Evolutionary conservation across 1,140 invertebrate genomes (phyloP).

Genomic region (Drosophila eugracilis): DNA sequence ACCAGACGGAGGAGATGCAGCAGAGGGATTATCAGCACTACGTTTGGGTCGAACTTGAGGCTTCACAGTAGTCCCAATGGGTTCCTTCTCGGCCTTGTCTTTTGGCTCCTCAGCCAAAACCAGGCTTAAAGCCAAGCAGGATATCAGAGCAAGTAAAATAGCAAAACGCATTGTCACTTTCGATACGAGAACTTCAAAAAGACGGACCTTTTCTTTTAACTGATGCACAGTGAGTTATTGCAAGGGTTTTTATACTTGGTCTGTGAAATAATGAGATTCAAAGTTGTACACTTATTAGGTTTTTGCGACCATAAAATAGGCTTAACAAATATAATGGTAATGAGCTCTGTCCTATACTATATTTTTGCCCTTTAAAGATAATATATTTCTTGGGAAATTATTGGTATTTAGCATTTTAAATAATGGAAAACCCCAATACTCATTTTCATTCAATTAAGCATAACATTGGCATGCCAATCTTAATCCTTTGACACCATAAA

Average conservation of each 20-base stretch:
- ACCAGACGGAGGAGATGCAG: too few relatives aligned
- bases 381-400: too few relatives aligned
- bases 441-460: background rate
- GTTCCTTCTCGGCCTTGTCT: slow-evolving; percentile 1
- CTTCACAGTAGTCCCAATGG: slow-evolving; percentile 3
- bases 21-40: too few relatives aligned
- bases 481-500: slow-evolving; percentile 1
- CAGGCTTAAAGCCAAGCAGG: slow-evolving; percentile 18
- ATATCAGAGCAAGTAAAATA: slow-evolving; percentile 37
- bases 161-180: slow-evolving; percentile 45
- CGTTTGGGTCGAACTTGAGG: slow-evolving; percentile 45
- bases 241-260: slow-evolving; percentile 44
- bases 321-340: too few relatives aligned
- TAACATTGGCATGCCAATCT: background rate
- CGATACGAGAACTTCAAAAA: background rate
- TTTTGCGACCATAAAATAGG: too few relatives aligned
- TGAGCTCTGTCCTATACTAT: too few relatives aligned
- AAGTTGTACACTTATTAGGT: too few relatives aligned
- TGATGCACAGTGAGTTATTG: slow-evolving; percentile 17
- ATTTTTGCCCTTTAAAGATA: too few relatives aligned
- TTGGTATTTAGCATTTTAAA: too few relatives aligned
- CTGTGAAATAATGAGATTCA: slow-evolving; percentile 59
- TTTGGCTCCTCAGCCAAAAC: background rate
- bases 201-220: slow-evolving; percentile 30
- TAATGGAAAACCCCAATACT: too few relatives aligned